Evolutionary conservation across 2,888 invertebrate species (phyloP), one percentile per base, ranked within the genome.

Genomic region (Thalpophila matura): DNA sequence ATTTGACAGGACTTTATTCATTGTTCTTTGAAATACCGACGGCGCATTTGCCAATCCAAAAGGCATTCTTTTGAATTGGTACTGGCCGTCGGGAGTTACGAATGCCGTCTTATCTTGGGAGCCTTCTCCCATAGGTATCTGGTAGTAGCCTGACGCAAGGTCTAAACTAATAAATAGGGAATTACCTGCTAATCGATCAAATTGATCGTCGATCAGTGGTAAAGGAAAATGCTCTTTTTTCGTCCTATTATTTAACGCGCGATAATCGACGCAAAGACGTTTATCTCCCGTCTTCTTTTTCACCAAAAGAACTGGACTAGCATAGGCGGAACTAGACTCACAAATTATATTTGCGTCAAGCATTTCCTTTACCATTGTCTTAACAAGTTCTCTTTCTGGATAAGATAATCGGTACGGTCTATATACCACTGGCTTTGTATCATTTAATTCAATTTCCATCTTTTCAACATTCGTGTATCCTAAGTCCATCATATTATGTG

Each of bases 31-130:
- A n/a, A n/a, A n/a, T n/a, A n/a, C n/a, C n/a, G n/a, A n/a, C n/a
- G n/a, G 82, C 0, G 77, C 80, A 27, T 82, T 82, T 3, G 54
- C 63, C 1, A 82, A 24, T 0, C 82, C 83, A 55, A 84, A 84
- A 0, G 82, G 80, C 73, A 81, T 76, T 0, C 74, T 22, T 1
- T 58, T 60, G 55, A 68, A 79, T 16, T 81, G 73, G 16, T 53
- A 81, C 3, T 77, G 79, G 0, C 78, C 80, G 37, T 80, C 79
- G 0, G 76, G 74, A 0, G 80, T 82, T 0, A 82, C 74, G 33
- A 83, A 83, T 2, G 77, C 74, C 6, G 81, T 82, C 47, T 74
- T 73, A 20, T 80, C 16, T 70, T 79, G 59, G 6, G 61, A 61
- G 0, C 40, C 51, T 5, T 63, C 54, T 1, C 64, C 49, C 0